Evolutionary conservation across 2,888 invertebrate genomes (phyloP), one percentile per base, ranked within the genome.

Genomic region (Pseudococcus longispinus): DNA sequence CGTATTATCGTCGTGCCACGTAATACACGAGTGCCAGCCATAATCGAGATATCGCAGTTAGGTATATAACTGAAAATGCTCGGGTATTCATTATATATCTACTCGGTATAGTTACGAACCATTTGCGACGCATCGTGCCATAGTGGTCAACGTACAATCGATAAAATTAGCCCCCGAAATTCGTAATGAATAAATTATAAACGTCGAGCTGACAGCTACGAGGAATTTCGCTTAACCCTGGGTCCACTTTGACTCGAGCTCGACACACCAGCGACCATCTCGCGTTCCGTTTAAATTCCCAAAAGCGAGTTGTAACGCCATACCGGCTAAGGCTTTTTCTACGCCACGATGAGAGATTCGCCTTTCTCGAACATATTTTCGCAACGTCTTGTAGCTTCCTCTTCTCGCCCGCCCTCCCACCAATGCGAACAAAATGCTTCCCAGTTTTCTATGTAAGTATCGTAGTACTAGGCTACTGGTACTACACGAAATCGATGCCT

Each of bases 111-210:
- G n/a, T 9, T 9, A 60, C 60, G 60, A 60, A 60, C 60, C 60
- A 60, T 60, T 60, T 60, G 9, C 4, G 4, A 37, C 55, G 55
- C 20, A n/a, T 55, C 60, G 23, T 1, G 51, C 2, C 60, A 23
- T 23, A 60, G 23, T 60, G 60, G 60, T 60, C 60, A 80, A 15
- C 77, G 77, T 29, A 70, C 29, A 70, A 29, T 70, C 70, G 70
- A 70, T 70, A 29, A 70, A 70, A 70, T 29, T 29, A 70, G 29
- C 18, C 29, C 23, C 29, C 70, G 70, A 29, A 29, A 70, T 70
- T 18, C 70, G 60, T 60, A 70, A 70, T 70, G 70, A 70, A 70
- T 70, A 70, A 70, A 70, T 70, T 70, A 70, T 29, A 70, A 70
- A 70, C 29, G 70, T 70, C 70, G 70, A 60, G 60, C 60, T 60